phyloP scores from a whole-genome alignment of 2,113 vertebrate species.

The Megaceryle torquata region DNA sequence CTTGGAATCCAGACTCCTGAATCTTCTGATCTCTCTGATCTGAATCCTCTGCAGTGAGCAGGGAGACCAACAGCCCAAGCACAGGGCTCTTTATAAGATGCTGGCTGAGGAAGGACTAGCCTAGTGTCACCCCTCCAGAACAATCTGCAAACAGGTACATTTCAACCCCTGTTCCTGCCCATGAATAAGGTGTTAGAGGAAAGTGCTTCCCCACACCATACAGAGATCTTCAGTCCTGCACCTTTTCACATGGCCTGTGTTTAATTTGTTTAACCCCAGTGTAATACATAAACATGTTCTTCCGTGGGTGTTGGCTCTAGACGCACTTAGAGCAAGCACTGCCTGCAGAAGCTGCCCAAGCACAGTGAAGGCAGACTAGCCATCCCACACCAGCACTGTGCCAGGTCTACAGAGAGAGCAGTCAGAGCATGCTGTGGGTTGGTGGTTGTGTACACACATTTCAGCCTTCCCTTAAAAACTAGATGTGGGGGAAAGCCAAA shows the following conservation, averaged over 20 bases:
- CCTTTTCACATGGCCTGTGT: not conserved
- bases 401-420: not conserved
- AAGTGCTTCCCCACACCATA: not conserved
- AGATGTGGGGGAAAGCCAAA: not conserved
- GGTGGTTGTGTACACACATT: not conserved
- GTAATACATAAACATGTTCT: not conserved
- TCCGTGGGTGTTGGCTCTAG: not conserved
- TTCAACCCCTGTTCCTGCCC: not conserved
- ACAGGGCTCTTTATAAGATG: not conserved
- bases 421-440: rapidly evolving
- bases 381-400: rapidly evolving
- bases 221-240: too few species aligned
- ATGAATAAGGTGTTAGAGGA: not conserved
- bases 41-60: not conserved
- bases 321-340: not conserved
- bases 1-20: not conserved
- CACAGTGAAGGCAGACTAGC: rapidly evolving
- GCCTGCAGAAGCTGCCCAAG: not conserved
- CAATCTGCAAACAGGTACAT: too few species aligned
- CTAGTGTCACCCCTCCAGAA: not conserved
- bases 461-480: not conserved
- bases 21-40: not conserved
- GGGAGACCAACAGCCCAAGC: not conserved
- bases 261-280: not conserved
- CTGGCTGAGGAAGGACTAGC: not conserved